Evolutionary conservation across 2,113 vertebrate genomes (phyloP), one percentile per base, ranked within the genome.

Genomic region (Xerus inauris): DNA sequence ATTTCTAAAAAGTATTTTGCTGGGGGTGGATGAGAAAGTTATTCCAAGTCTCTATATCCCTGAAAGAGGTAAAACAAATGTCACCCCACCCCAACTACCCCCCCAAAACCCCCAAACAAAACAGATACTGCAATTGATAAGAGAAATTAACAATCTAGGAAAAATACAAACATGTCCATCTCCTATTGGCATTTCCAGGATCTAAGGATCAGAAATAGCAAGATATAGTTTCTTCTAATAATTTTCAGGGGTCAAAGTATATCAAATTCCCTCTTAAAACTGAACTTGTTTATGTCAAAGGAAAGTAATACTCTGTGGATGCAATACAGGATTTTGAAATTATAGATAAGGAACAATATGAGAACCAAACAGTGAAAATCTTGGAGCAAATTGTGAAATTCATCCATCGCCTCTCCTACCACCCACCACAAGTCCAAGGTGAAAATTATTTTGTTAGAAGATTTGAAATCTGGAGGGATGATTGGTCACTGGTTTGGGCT

Each of bases 281-380:
- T 92, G 79, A 86, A 42, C 16, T 86, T 65, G 67, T 86, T 96
- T 92, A 88, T 88, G 62, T 85, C 59, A 92, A 95, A 95, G 81
- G 79, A 93, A 97, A 95, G 69, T 75, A 95, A 94, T 88, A 79
- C 49, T 67, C 12, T 40, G 67, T 92, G 85, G 90, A 54, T 75
- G 40, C 38, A 42, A 85, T 69, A 40, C 62, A 96, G 62, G 20
- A 72, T 91, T 97, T 97, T 95, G 95, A 96, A 97, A 89, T 86
- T 80, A 91, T 59, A 84, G 96, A 86, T 76, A 32, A 65, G 82
- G 75, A 88, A 17, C 35, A 73, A 94, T 93, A 49, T 19, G 83
- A 94, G 89, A 94, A 59, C n/a, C 30, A 54, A 79, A 75, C 38
- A 40, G 45, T 38, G 62, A 88, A 85, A 95, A 75, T 86, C 76